phyloP scores from a whole-genome alignment of 2,888 invertebrate species.

The Lottia scabra region DNA sequence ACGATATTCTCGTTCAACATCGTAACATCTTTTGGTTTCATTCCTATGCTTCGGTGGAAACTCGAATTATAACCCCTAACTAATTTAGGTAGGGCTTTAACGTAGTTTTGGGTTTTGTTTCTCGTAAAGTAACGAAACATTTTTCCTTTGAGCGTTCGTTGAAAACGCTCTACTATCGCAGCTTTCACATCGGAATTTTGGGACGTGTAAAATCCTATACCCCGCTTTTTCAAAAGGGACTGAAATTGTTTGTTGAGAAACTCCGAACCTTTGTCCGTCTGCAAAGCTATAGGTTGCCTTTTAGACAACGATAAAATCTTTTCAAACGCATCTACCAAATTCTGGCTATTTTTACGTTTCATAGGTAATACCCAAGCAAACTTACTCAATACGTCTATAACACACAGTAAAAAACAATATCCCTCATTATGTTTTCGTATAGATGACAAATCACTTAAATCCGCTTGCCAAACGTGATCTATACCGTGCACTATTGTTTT shows the following conservation, averaged over 20 bases:
- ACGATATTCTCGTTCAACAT: not conserved
- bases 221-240: conserved; percentile 22
- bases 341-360: conserved; percentile 34
- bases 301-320: conserved; percentile 21
- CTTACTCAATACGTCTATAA: conserved; percentile 47
- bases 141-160: conserved; percentile 32
- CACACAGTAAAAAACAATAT: conserved; percentile 38
- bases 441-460: conserved; percentile 8
- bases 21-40: conserved; percentile 25
- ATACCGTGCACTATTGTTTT: conserved; percentile 30
- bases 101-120: conserved; percentile 12
- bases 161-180: conserved; percentile 51
- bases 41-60: conserved; percentile 25
- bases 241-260: conserved; percentile 35
- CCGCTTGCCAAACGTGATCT: conserved; percentile 47
- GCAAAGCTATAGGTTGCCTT: conserved; percentile 28
- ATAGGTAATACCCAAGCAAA: conserved; percentile 43
- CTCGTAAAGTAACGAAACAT: conserved; percentile 29
- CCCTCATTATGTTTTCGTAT: conserved; percentile 32
- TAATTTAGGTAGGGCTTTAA: conserved; percentile 15
- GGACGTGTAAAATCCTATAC: conserved; percentile 41
- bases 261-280: conserved; percentile 40
- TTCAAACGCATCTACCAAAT: conserved; percentile 30
- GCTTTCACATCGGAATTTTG: conserved; percentile 50
- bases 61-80: conserved; percentile 29